Evolutionary conservation across 2,797 vertebrate genomes (phyloP).

Genomic region (Sebastes baramenuke): DNA sequence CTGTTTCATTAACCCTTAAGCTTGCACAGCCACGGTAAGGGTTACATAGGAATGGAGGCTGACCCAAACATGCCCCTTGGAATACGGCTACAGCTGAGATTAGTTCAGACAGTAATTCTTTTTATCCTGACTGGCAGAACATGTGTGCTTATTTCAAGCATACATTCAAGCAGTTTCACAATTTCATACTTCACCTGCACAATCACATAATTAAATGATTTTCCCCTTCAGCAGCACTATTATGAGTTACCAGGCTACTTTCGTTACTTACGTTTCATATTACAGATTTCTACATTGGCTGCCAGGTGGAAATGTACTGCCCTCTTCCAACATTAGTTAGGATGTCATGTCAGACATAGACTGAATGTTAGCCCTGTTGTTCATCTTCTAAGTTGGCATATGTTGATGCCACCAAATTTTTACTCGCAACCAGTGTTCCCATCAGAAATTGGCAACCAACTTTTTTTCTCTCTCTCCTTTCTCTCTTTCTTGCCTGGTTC

Average conservation of each 20-base stretch:
- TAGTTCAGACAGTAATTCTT: not conserved
- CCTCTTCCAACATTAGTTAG: not conserved
- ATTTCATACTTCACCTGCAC: not conserved
- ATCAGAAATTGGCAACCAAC: not conserved
- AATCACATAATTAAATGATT: not conserved
- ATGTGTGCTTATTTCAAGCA: not conserved
- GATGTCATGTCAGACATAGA: not conserved
- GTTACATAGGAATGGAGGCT: not conserved
- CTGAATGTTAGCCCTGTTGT: not conserved
- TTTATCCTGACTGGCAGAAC: constrained; percentile 8
- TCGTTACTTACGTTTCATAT: not conserved
- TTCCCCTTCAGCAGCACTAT: not conserved
- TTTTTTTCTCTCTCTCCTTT: not conserved
- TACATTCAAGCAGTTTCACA: not conserved
- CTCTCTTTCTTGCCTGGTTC: constrained; percentile 7
- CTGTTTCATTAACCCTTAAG: constrained; percentile 64
- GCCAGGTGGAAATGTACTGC: not conserved
- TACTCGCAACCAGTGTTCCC: not conserved
- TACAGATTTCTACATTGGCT: not conserved
- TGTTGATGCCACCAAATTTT: not conserved
- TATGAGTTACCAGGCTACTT: not conserved
- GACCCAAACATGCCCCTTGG: constrained; percentile 11
- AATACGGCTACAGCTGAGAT: constrained; percentile 26
- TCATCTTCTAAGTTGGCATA: not conserved
- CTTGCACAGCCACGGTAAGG: constrained; percentile 13